phyloP scores from a whole-genome alignment of 2,888 invertebrate genomes.

The Mythimna ferrago region DNA sequence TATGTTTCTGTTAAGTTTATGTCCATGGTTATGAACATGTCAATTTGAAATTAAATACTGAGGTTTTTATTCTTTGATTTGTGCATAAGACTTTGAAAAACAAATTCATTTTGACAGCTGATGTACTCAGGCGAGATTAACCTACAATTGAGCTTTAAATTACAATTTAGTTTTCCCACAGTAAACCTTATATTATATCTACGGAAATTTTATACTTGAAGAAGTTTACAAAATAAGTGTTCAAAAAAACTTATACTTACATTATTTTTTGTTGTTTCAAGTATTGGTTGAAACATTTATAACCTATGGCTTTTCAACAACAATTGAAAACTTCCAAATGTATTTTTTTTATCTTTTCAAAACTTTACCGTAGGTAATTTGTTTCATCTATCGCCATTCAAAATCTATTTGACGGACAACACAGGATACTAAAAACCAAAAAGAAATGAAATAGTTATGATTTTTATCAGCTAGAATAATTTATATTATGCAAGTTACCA shows the following conservation, averaged over 20 bases:
- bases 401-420: neutral
- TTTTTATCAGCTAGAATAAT: conserved; percentile 12
- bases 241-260: too few species aligned
- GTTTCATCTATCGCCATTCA: neutral
- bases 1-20: conserved; percentile 51
- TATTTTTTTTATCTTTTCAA: neutral
- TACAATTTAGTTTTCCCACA: too few species aligned
- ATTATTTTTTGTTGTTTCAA: neutral
- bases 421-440: too few species aligned
- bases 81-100: too few species aligned
- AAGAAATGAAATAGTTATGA: neutral
- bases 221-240: too few species aligned
- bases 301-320: neutral
- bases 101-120: too few species aligned
- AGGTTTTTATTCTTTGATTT: too few species aligned
- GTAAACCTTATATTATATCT: too few species aligned
- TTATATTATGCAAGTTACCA: conserved; percentile 58
- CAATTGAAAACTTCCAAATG: neutral
- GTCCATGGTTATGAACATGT: conserved; percentile 23
- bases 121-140: too few species aligned
- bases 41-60: conserved; percentile 25
- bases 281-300: neutral
- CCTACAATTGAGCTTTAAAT: too few species aligned
- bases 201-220: too few species aligned
- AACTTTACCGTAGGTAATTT: neutral